Conservation (phyloP, 1,140 invertebrate species). For the Tetramorium simillimum region DNA sequence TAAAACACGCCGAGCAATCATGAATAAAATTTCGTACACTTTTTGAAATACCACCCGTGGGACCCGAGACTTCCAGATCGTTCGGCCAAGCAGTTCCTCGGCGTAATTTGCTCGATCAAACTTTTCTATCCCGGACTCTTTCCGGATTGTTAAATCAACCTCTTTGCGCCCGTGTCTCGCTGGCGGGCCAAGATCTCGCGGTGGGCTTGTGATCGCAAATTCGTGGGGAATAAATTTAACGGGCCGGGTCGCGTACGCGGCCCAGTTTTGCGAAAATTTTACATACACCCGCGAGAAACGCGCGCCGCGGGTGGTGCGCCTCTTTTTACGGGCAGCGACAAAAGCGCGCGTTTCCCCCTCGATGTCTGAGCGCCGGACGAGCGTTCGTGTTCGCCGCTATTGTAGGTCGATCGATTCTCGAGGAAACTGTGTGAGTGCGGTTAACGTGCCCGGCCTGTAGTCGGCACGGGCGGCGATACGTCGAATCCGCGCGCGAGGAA, state of each 20-base stretch:
- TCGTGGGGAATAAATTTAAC: conserved; percentile 29
- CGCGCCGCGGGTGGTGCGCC: background rate
- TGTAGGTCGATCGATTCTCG: conserved; percentile 59
- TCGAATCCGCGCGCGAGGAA: conserved; percentile 59
- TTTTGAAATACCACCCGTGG: conserved; percentile 42
- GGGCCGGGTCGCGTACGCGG: background rate
- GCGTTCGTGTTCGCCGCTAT: conserved; percentile 53
- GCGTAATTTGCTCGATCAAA: conserved; percentile 60
- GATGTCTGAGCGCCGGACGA: conserved; percentile 38
- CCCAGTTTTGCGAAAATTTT: conserved; percentile 35
- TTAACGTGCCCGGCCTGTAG: conserved; percentile 50
- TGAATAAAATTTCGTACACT: conserved; percentile 26
- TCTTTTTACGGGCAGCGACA: conserved; percentile 36
- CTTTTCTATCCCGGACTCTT: too few species aligned
- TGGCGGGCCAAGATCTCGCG: background rate
- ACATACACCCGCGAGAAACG: background rate
- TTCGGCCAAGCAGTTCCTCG: conserved; percentile 68
- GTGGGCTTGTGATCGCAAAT: background rate
- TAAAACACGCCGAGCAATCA: conserved; percentile 46
- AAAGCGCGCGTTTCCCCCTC: conserved; percentile 50
- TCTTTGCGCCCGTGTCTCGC: background rate
- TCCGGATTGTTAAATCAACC: too few species aligned
- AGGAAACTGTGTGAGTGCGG: conserved; percentile 38
- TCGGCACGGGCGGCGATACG: conserved; percentile 56
- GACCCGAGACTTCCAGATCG: conserved; percentile 59